These are phyloP conservation scores for Glyphotaelius pellucidus DNA, from an alignment of 2,888 invertebrate species.

Conservation along the genomic window DNA sequence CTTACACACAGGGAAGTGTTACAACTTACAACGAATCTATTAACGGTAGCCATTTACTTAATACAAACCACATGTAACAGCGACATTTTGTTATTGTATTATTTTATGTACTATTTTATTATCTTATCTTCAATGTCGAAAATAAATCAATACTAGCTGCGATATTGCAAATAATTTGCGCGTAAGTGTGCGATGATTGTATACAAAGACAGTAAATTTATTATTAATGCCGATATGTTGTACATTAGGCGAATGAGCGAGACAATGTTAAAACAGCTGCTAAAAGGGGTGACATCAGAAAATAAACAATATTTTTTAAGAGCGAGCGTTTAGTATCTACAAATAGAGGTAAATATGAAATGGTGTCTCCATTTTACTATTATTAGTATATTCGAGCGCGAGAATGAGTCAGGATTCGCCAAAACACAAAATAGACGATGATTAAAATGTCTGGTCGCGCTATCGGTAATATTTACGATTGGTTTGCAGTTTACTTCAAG, in stretches of 20 bases:
- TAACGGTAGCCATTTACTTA: neutral
- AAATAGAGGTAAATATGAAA: neutral
- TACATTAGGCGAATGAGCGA: neutral
- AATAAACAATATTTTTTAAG: slow-evolving; percentile 2
- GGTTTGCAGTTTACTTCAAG: neutral
- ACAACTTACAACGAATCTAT: neutral
- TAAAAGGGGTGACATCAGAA: neutral
- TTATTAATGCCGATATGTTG: neutral
- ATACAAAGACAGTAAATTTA: neutral
- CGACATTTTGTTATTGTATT: neutral
- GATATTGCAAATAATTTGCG: neutral
- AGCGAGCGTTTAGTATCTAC: neutral
- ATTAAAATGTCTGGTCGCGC: neutral
- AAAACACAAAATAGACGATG: neutral
- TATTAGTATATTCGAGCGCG: neutral
- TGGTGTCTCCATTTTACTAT: neutral
- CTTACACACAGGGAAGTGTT: neutral
- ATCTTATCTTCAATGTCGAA: neutral
- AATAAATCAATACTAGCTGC: neutral
- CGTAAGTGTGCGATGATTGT: neutral
- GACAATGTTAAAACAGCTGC: neutral
- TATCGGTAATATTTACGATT: neutral
- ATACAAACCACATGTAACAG: neutral
- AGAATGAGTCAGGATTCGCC: neutral
- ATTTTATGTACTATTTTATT: neutral